Evolutionary conservation across 2,888 invertebrate genomes (phyloP), one percentile per base, ranked within the genome.

Genomic region (Cosmopolites sordidus): DNA sequence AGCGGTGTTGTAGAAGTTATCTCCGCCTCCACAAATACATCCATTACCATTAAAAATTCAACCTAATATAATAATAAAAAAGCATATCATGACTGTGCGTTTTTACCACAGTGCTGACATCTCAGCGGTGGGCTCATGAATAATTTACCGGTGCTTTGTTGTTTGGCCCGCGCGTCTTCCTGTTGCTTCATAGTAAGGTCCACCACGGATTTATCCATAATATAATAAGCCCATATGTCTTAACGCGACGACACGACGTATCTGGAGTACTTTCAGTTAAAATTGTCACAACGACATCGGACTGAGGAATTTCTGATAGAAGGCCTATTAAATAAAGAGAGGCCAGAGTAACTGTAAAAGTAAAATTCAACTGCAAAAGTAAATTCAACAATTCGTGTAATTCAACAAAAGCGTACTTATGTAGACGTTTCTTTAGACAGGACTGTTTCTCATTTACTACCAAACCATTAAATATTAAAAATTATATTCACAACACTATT

Each of bases 181-280:
- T 62, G 58, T 58, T 51, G 48, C 53, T 41, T 50, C 60, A 54
- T 58, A 16, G 51, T 54, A 55, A 37, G n/a, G 14, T 37, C 14
- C 14, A 51, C 57, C 48, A 58, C 56, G 60, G 58, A 61, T 61
- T 61, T 62, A 61, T 57, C 43, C 60, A 58, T 53, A 60, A 61
- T 60, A 62, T 60, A 62, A 62, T 62, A 62, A 58, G 60, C 56
- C 61, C 61, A 60, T 62, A 60, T 59, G 58, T 61, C 62, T 59
- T 59, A 43, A 37, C 37, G 53, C 56, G 50, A 56, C 56, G 49
- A 61, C 56, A 56, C 57, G 61, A 62, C 62, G 56, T 60, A 62
- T 62, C 60, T 60, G 56, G 62, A 62, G 58, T 60, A 60, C 22
- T 22, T 22, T 8, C 22, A 22, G 22, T 8, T 22, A 8, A 22